phyloP scores from a whole-genome alignment of 2,113 vertebrate genomes.

The Pan paniscus region DNA sequence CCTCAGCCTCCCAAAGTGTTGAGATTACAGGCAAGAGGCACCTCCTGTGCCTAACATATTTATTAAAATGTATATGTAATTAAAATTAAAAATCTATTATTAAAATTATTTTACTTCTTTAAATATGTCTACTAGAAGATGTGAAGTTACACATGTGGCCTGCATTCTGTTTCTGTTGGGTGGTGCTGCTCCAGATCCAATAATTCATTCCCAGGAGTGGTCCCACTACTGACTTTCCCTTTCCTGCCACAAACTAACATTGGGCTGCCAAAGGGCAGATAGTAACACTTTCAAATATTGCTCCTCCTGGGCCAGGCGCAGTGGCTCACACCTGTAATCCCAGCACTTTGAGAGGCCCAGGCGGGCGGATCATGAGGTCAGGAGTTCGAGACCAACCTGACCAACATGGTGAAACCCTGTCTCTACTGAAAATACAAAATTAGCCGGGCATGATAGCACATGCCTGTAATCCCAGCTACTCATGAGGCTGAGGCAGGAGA shows the following conservation, averaged over 20 bases:
- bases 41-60: not conserved
- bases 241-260: not conserved
- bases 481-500: no score
- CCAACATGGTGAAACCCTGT: no score
- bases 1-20: no score
- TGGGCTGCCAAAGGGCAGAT: not conserved
- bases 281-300: not conserved
- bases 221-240: not conserved
- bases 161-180: not conserved
- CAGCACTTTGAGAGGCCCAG: no score
- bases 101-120: not conserved
- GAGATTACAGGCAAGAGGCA: no score
- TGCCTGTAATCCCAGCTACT: no score
- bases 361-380: no score
- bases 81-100: not conserved
- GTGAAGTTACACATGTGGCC: not conserved
- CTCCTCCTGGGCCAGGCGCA: not conserved
- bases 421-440: no score
- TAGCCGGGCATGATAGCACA: no score
- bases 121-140: not conserved
- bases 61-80: not conserved
- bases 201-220: not conserved
- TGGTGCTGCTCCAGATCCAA: not conserved
- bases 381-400: no score
- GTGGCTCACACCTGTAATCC: no score